Evolutionary conservation across 2,888 invertebrate genomes (phyloP).

Genomic region (Cephus pygmeus): DNA sequence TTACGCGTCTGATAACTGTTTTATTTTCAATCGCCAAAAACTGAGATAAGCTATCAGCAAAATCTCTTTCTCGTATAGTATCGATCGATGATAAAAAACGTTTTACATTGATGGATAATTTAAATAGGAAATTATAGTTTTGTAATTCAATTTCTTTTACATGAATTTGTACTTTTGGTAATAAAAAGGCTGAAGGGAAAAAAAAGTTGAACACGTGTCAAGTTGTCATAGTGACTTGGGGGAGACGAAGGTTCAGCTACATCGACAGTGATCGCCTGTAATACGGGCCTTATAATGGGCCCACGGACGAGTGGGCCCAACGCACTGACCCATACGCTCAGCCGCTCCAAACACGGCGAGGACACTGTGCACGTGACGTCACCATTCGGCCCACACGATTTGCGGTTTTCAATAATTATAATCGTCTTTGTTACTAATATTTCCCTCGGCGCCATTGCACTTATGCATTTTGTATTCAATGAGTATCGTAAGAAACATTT

Average conservation of each 20-base stretch:
- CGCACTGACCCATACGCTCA: constrained; percentile 31
- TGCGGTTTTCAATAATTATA: constrained; percentile 16
- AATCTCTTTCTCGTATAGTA: not conserved
- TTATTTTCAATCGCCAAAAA: not conserved
- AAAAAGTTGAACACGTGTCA: not conserved
- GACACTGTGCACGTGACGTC: constrained; percentile 38
- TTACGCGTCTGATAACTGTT: not conserved
- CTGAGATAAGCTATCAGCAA: not conserved
- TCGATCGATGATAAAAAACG: not conserved
- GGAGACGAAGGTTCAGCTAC: not conserved
- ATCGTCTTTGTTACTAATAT: constrained; percentile 4
- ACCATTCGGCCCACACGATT: constrained; percentile 25
- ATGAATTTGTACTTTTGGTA: not conserved
- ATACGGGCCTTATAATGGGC: constrained; percentile 26
- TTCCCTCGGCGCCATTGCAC: not conserved
- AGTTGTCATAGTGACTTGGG: not conserved
- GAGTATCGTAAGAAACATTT: not conserved
- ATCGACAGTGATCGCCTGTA: constrained; percentile 12
- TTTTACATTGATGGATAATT: not conserved
- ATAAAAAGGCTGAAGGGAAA: not conserved
- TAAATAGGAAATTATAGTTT: not conserved
- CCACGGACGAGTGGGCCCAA: constrained; percentile 33
- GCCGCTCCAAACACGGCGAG: constrained; percentile 42
- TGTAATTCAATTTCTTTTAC: not conserved
- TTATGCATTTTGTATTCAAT: not conserved